Base-by-base conservation (phyloP, 2,113 vertebrate genomes). In the Martes martes region DNA sequence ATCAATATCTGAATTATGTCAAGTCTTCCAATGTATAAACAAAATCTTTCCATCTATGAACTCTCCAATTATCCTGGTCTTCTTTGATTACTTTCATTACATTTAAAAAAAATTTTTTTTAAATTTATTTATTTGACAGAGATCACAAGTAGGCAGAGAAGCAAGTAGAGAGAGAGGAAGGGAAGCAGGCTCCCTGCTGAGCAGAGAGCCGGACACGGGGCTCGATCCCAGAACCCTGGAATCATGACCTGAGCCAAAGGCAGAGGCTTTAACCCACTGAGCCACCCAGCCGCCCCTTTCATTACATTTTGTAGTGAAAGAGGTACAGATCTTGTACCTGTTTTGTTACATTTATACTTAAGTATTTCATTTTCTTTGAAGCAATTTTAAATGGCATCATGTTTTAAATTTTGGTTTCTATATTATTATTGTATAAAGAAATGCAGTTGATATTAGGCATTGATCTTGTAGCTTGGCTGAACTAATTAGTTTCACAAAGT, bases 231-330 rank as follows among this genome's bases (percentile, higher is more conserved):
- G 50, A 14, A 15, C 50, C 14, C 50, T 52, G 50, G 50, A 14
- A 52, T 52, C 50, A 52, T 4, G 50, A 52, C 50, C 50, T 52
- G 50, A 52, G 50, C 50, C 1, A 1, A 52, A 52, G 50, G 14
- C 50, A 52, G 50, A 15, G 50, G 14, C 4, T 52, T 52, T 52
- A 52, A 52, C 50, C 50, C 50, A 52, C 50, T 52, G 50, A 52
- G 50, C 50, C 14, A 52, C 50, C 50, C 50, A 52, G 50, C 14
- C 14, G 1, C 4, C 50, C 50, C 63, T 96, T 79, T 85, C 24
- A 90, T 90, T 85, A 52, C 39, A 86, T 90, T 90, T 93, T 93
- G 14, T 86, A 91, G 74, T 86, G 90, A 76, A 80, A 85, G 74
- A 8, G 19, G n/a, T 31, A 59, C 26, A 42, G 59, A 59, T 81